Conservation (phyloP, 2,113 vertebrate species). For the Poeciliopsis turrubarensis region DNA sequence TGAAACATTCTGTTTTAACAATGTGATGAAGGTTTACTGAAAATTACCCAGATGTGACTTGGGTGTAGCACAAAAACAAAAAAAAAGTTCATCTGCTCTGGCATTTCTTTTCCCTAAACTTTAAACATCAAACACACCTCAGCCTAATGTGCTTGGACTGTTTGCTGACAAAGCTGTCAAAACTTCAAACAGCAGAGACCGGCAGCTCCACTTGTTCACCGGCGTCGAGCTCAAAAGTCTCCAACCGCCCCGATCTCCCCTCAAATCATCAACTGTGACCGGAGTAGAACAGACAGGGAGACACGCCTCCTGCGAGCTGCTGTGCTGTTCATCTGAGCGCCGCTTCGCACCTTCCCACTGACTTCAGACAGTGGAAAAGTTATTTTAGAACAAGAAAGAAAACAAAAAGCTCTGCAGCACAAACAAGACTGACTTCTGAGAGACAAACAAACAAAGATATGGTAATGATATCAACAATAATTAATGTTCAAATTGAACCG, state of each 20-base stretch:
- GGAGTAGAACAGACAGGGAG: conserved; percentile 73
- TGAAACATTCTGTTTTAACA: conserved; percentile 59
- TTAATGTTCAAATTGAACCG: conserved; percentile 14
- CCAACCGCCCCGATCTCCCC: conserved; percentile 66
- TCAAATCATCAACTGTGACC: conserved; percentile 67
- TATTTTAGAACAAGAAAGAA: conserved; percentile 37
- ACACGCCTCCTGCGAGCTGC: conserved; percentile 71
- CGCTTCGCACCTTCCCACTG: conserved; percentile 57
- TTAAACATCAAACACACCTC: conserved; percentile 73
- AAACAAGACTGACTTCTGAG: conserved; percentile 47
- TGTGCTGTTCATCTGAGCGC: conserved; percentile 27
- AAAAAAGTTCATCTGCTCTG: conserved; percentile 55
- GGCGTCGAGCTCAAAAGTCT: conserved; percentile 62
- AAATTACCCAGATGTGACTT: conserved; percentile 49
- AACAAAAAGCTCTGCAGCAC: conserved; percentile 50
- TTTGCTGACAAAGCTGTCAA: conserved; percentile 79
- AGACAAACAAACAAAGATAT: conserved; percentile 12
- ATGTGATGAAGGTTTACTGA: conserved; percentile 44
- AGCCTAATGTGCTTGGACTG: conserved; percentile 70
- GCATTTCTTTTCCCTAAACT: conserved; percentile 52
- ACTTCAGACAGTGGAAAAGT: conserved; percentile 48
- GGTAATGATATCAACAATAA: conserved; percentile 11
- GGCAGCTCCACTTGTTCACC: conserved; percentile 65
- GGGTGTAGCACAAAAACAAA: conserved; percentile 20
- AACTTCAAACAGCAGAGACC: conserved; percentile 76